Conservation (phyloP, 2,888 invertebrate genomes). For the Eupithecia inturbata region DNA sequence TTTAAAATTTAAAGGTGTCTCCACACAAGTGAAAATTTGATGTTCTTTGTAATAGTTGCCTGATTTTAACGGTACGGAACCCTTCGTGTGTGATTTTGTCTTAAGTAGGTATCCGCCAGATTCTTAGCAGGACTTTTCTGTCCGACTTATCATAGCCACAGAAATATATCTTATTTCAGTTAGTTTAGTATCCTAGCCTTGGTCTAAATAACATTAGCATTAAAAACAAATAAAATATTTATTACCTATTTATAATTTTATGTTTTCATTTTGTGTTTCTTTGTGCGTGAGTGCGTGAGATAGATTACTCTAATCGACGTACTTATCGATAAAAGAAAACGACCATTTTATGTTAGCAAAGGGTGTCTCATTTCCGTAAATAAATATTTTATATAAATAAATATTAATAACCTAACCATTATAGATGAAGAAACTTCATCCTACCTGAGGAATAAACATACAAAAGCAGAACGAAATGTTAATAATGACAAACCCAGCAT, state of each 20-base stretch:
- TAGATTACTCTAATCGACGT: neutral
- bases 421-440: neutral
- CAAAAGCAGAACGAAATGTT: neutral
- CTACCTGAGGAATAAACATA: neutral
- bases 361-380: neutral
- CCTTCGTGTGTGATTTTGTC: too few relatives aligned
- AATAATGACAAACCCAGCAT: neutral
- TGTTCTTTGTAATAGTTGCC: too few relatives aligned
- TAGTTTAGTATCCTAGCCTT: too few relatives aligned
- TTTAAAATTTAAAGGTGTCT: too few relatives aligned
- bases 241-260: neutral
- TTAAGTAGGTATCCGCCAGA: neutral
- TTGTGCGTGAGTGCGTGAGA: neutral
- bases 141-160: conserved; percentile 5
- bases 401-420: too few relatives aligned
- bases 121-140: neutral
- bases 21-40: too few relatives aligned
- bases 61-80: too few relatives aligned
- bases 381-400: too few relatives aligned
- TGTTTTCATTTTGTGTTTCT: neutral
- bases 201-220: conserved; percentile 1
- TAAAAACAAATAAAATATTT: conserved; percentile 11
- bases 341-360: neutral
- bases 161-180: too few relatives aligned
- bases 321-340: neutral